Percentiles rank a stretch among this genome's conserved stretches.
Conservation (phyloP, 2,113 vertebrate species). For the Triplophysa siluroides region DNA sequence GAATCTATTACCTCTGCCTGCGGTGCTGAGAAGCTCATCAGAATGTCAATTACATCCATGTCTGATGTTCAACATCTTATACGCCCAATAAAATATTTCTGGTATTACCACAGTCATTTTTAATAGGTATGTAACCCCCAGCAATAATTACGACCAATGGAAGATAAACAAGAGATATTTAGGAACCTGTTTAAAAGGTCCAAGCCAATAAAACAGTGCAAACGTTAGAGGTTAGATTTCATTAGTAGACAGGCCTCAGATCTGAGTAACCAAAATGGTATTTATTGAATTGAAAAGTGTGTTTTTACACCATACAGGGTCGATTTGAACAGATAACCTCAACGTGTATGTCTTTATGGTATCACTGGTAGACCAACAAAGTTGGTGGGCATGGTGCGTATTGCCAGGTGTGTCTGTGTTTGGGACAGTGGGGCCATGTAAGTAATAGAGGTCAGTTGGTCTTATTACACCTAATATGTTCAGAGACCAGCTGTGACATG, state of each 20-base stretch:
- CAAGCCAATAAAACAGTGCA: neutral
- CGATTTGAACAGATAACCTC: neutral
- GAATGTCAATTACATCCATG: neutral
- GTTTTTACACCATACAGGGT: neutral
- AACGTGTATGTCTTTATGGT: neutral
- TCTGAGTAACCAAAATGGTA: neutral
- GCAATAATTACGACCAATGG: neutral
- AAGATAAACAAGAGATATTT: too few species aligned
- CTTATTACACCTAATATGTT: neutral
- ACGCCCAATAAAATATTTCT: neutral
- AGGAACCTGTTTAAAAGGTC: too few species aligned
- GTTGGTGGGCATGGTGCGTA: neutral
- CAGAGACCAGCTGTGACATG: conserved; percentile 13
- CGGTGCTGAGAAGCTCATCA: conserved; percentile 1
- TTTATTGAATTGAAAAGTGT: neutral
- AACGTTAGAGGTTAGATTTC: neutral
- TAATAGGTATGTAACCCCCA: neutral
- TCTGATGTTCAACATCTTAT: neutral
- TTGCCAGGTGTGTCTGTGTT: neutral
- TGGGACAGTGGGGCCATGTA: neutral
- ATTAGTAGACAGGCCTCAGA: neutral
- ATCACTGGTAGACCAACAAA: neutral
- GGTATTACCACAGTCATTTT: too few species aligned
- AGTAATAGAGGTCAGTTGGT: conserved; percentile 24
- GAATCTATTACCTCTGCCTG: conserved; percentile 4